phyloP scores from a whole-genome alignment of 2,113 vertebrate species.

The Bettongia penicillata region DNA sequence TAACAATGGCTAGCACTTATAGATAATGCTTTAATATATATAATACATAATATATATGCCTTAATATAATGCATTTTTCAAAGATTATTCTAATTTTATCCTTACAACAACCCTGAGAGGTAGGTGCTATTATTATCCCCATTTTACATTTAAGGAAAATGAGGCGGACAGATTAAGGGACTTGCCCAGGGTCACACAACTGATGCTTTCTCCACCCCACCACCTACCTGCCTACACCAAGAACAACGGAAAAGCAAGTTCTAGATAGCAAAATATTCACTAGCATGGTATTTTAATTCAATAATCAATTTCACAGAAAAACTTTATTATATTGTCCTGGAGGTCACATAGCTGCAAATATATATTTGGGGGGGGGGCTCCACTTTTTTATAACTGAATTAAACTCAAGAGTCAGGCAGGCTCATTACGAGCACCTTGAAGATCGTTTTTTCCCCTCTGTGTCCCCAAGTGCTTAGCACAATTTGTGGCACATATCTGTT shows the following conservation, averaged over 20 bases:
- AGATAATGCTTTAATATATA: no score
- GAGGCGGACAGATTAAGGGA: conserved; percentile 1
- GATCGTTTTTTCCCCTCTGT: not conserved
- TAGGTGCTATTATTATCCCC: not conserved
- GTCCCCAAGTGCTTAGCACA: not conserved
- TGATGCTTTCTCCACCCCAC: not conserved
- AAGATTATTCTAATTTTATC: not conserved
- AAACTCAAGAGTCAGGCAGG: not conserved
- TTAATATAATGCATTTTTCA: not conserved
- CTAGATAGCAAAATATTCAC: not conserved
- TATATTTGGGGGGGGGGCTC: not conserved
- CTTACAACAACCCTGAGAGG: not conserved
- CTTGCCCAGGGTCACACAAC: not conserved
- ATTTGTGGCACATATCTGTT: not conserved
- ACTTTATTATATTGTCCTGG: not conserved
- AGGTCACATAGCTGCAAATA: no score
- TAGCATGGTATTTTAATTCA: not conserved
- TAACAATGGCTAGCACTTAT: not conserved
- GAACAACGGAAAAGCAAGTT: not conserved
- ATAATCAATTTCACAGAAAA: not conserved
- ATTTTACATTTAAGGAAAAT: not conserved
- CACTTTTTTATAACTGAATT: not conserved
- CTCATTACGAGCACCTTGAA: not conserved
- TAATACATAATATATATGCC: no score
- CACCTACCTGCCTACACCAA: not conserved